Evolutionary conservation across 1,140 invertebrate species (phyloP).

Genomic region (Choristoneura fumiferana): DNA sequence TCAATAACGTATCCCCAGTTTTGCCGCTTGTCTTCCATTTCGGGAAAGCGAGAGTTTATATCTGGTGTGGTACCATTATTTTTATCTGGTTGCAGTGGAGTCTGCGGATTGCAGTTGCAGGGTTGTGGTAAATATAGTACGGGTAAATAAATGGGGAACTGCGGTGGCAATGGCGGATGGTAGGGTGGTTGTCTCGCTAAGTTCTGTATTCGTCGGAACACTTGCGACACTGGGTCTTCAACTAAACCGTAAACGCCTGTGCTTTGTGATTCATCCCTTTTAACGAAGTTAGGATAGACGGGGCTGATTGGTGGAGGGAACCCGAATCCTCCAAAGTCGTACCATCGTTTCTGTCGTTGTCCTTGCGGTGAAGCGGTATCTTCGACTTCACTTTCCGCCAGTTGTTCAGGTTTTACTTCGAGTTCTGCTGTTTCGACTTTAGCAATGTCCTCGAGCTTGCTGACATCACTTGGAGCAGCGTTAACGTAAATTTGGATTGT

Average conservation of each 20-base stretch:
- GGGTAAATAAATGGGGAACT: conserved; percentile 41
- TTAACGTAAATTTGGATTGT: not conserved
- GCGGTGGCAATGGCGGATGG: conserved; percentile 26
- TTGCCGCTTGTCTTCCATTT: conserved; percentile 46
- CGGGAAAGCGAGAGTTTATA: conserved; percentile 29
- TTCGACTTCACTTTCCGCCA: conserved; percentile 22
- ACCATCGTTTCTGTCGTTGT: conserved; percentile 54
- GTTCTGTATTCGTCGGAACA: conserved; percentile 47
- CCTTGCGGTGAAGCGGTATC: conserved; percentile 23
- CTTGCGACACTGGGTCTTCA: conserved; percentile 39
- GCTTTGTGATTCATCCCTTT: conserved; percentile 39
- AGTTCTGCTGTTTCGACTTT: conserved; percentile 1
- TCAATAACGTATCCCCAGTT: conserved; percentile 43
- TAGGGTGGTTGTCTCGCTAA: conserved; percentile 39
- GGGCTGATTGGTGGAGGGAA: conserved; percentile 39
- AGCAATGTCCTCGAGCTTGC: conserved; percentile 20
- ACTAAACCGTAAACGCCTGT: conserved; percentile 32
- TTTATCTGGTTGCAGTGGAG: not conserved
- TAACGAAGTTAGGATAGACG: conserved; percentile 32
- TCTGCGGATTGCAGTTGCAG: conserved; percentile 34
- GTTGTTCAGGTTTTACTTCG: conserved; percentile 5
- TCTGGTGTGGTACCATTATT: not conserved
- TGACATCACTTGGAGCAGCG: conserved; percentile 17
- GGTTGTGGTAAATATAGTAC: conserved; percentile 42
- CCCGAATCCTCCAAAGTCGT: conserved; percentile 41